Base-by-base conservation (phyloP, 2,113 vertebrate species). In the Xiphophorus maculatus region DNA sequence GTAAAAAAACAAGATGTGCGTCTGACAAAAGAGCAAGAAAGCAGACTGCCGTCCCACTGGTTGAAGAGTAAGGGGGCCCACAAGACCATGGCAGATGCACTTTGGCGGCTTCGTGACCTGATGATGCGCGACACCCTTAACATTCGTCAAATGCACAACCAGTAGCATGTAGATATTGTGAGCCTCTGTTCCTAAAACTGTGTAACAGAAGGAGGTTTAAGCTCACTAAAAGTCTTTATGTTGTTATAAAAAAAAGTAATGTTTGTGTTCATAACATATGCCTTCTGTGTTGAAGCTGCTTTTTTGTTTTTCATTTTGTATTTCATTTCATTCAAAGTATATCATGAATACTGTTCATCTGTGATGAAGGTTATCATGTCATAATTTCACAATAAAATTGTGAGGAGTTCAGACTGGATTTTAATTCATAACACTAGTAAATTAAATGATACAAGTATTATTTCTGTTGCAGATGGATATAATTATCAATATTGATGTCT, bases 1-100 rank as follows among this genome's bases (percentile, higher is more conserved):
- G 98, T 96, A 69, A 94, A 96, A 90, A 96, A 97, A 88, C 95
- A 97, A 84, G 97, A 99, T 17, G 92, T 99, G 58, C 97, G 98
- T 67, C 87, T 99, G 83, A 97, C 97, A 3, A 99, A 98, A 92
- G 98, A 99, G 83, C 98, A 99, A 66, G 98, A 99, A 88, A 97
- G 97, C 88, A 94, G 97, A 22, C 95, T 99, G 27, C 98, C 98
- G 13, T 96, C 96, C 10, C 98, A 99, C 84, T 99, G 98, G 98
- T 84, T 99, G 87, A 98, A 98, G 87, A 98, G 98, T 84, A 99
- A 99, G 89, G 98, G 98, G 3, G 98, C 98, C 69, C 98, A 99
- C 84, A 98, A 95, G 80, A 99, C 98, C 7, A 99, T 99, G 98
- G 97, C 97, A 0, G 97, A 99, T 63, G 98, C 98, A 0, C 85